Percentiles rank a stretch among this genome's conserved stretches.
Conservation (phyloP, 2,888 invertebrate species). For the Pachycephus smyrnensis region DNA sequence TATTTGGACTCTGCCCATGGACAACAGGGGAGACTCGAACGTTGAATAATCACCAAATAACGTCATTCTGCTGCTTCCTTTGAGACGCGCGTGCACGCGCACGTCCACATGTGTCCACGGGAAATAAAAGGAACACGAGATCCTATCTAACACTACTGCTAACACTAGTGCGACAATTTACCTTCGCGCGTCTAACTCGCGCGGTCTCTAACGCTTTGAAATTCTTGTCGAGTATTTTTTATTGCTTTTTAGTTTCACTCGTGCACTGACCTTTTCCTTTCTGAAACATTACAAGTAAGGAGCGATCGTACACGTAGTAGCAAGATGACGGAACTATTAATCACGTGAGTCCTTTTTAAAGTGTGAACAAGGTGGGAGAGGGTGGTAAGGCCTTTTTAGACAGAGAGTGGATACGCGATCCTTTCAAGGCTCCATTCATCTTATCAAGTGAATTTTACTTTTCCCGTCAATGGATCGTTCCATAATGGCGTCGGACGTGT, state of each 20-base stretch:
- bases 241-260: background rate
- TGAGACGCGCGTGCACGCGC: background rate
- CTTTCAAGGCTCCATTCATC: background rate
- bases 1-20: background rate
- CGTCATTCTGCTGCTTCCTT: background rate
- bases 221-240: background rate
- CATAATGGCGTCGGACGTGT: background rate
- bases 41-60: background rate
- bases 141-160: background rate
- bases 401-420: background rate
- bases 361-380: background rate
- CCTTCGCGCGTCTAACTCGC: background rate
- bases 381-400: background rate
- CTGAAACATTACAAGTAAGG: background rate
- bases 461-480: background rate
- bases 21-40: background rate
- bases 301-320: background rate
- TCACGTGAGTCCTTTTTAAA: background rate
- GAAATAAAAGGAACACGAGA: background rate
- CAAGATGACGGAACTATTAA: background rate
- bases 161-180: background rate
- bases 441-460: background rate
- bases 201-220: background rate
- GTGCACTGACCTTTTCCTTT: background rate
- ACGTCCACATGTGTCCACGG: background rate